Base-by-base conservation (phyloP, 2,797 vertebrate species). In the Eleutherodactylus coqui region DNA sequence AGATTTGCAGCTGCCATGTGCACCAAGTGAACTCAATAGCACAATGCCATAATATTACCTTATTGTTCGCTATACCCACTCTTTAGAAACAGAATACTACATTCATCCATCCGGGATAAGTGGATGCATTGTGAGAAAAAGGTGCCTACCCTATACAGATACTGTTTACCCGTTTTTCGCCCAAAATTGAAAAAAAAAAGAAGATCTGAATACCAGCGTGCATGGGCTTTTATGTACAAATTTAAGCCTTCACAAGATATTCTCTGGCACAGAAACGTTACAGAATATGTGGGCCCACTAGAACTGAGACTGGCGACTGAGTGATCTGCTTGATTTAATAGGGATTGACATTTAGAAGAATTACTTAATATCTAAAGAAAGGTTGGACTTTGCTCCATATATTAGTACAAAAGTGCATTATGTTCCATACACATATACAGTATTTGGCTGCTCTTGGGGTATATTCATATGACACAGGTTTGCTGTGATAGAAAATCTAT, bases 1-100 rank as follows among this genome's bases (percentile, higher is more conserved):
- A 87, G 82, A 87, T 84, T 58, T 87, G 86, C 67, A 87, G 86
- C 81, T 87, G 82, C 80, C 72, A 47, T 83, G 75, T 78, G 75
- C 82, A 84, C 67, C 82, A 72, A 69, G 64, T 72, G 75, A 78
- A 72, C 62, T 83, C n/a, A 78, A 79, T 83, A 83, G 81, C 62
- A 79, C 80, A 79, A 83, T 87, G 41, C 62, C 49, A 58, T 83
- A 60, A 69, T 79, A 83, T 83, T 79, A 58, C 51, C 32, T 43
- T 69, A 55, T 82, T 87, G 32, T 70, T 76, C 85, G 47, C 47
- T 58, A 70, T 76, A 75, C 55, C 53, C 55, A 58, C n/a, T 21
- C 79, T 53, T 77, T 45, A 77, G 43, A 53, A 79, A 53, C 72
- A 76, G 58, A 86, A 67, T 62, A 51, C 79, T 36, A 62, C 70